Conservation (phyloP, 2,888 invertebrate species). For the Phyllotreta cruciferae region DNA sequence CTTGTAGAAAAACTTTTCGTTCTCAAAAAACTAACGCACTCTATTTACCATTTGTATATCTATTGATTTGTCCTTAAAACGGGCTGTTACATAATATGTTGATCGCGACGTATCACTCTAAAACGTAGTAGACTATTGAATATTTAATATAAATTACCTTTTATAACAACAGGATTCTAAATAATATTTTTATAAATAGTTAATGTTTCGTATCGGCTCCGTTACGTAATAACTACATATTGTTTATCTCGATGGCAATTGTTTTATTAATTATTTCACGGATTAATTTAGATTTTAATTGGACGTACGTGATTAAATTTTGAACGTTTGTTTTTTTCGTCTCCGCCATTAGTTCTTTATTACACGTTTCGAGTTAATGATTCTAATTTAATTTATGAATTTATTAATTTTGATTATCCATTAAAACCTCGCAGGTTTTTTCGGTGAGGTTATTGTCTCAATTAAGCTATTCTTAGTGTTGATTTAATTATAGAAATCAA, state of each 20-base stretch:
- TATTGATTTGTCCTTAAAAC: slow-evolving; percentile 46
- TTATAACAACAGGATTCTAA: slow-evolving; percentile 31
- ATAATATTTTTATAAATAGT: slow-evolving; percentile 30
- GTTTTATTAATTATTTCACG: slow-evolving; percentile 8
- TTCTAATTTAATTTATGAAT: too few species aligned
- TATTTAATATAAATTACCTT: slow-evolving; percentile 35
- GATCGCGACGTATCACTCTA: slow-evolving; percentile 11
- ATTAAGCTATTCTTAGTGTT: too few species aligned
- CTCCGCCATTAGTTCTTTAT: too few species aligned
- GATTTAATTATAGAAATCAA: too few species aligned
- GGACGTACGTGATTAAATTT: not conserved
- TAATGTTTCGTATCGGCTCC: slow-evolving; percentile 26
- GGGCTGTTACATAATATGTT: slow-evolving; percentile 16
- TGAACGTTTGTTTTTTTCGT: too few species aligned
- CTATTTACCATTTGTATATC: slow-evolving; percentile 37
- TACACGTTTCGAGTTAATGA: too few species aligned
- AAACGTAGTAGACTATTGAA: slow-evolving; percentile 32
- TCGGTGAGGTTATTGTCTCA: too few species aligned
- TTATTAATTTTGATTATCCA: too few species aligned
- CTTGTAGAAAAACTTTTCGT: not conserved
- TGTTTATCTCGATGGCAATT: slow-evolving; percentile 16
- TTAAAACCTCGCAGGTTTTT: too few species aligned
- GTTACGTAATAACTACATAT: slow-evolving; percentile 21
- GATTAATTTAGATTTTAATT: slow-evolving; percentile 11
- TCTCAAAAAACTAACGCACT: slow-evolving; percentile 38